These are phyloP conservation scores for Drosophila mimica DNA, from an alignment of 2,888 invertebrate genomes.

Conservation along the genomic window DNA sequence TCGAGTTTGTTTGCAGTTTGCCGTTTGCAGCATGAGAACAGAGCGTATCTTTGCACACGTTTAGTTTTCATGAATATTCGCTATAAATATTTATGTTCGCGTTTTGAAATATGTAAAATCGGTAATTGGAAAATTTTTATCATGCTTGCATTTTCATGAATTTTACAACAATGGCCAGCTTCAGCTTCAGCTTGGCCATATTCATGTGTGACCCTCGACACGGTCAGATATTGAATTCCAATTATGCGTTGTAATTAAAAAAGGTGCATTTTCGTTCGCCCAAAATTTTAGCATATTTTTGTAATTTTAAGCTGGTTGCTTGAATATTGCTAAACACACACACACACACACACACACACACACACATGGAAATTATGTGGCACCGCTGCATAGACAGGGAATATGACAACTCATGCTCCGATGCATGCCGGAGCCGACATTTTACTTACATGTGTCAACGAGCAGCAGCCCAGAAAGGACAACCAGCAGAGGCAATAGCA, in stretches of 20 bases:
- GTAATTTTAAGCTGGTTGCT: constrained; percentile 3
- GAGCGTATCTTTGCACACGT: constrained; percentile 64
- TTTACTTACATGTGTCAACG: constrained; percentile 69
- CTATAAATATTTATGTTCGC: constrained; percentile 74
- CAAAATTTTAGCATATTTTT: constrained; percentile 26
- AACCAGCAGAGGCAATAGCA: constrained; percentile 3
- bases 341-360: not conserved
- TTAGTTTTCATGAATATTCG: constrained; percentile 76
- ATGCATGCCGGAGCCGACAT: constrained; percentile 55
- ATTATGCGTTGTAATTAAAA: constrained; percentile 71
- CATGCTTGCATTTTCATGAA: constrained; percentile 58
- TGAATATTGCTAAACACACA: not conserved
- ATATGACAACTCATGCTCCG: constrained; percentile 30
- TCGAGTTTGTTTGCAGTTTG: constrained; percentile 1
- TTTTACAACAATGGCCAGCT: constrained; percentile 20
- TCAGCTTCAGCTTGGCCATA: constrained; percentile 2
- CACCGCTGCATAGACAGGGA: not conserved
- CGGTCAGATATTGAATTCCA: constrained; percentile 72
- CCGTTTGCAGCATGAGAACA: not conserved
- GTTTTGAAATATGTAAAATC: constrained; percentile 76
- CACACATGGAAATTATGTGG: not conserved
- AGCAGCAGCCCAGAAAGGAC: constrained; percentile 36
- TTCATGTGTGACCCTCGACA: constrained; percentile 20
- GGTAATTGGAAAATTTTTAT: constrained; percentile 79
- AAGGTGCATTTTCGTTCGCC: constrained; percentile 3